Evolutionary conservation across 1,140 invertebrate species (phyloP).

Genomic region (Phortica variegata): DNA sequence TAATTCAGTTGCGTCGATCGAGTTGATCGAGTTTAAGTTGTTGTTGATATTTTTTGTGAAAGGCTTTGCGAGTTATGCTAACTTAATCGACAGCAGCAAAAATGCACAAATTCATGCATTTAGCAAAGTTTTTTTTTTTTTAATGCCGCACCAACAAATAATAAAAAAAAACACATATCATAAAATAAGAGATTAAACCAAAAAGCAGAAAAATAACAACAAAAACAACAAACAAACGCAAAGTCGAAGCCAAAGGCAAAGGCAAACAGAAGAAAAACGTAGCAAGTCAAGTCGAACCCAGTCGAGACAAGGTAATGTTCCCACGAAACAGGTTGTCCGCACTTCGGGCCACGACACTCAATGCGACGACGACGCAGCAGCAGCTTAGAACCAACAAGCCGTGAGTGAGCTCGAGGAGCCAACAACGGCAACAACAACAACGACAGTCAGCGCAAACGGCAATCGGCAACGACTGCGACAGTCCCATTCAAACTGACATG

Average conservation of each 20-base stretch:
- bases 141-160: too few relatives aligned
- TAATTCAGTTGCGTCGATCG: too few relatives aligned
- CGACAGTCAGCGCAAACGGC: too few relatives aligned
- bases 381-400: not conserved
- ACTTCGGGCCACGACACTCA: conserved; percentile 48
- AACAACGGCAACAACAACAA: too few relatives aligned
- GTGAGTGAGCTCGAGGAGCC: too few relatives aligned
- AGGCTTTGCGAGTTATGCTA: too few relatives aligned
- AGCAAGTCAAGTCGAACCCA: conserved; percentile 43
- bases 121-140: not conserved
- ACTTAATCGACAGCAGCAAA: too few relatives aligned
- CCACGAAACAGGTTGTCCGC: conserved; percentile 57
- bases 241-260: conserved; percentile 25
- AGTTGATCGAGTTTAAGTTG: too few relatives aligned
- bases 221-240: conserved; percentile 21
- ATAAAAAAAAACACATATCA: not conserved
- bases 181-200: conserved; percentile 5
- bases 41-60: too few relatives aligned
- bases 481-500: too few relatives aligned
- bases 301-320: conserved; percentile 56
- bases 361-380: too few relatives aligned
- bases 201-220: conserved; percentile 10
- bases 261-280: conserved; percentile 53
- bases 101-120: not conserved
- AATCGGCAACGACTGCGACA: conserved; percentile 10